Evolutionary conservation across 2,797 vertebrate genomes (phyloP).

Genomic region (Zalophus californianus): DNA sequence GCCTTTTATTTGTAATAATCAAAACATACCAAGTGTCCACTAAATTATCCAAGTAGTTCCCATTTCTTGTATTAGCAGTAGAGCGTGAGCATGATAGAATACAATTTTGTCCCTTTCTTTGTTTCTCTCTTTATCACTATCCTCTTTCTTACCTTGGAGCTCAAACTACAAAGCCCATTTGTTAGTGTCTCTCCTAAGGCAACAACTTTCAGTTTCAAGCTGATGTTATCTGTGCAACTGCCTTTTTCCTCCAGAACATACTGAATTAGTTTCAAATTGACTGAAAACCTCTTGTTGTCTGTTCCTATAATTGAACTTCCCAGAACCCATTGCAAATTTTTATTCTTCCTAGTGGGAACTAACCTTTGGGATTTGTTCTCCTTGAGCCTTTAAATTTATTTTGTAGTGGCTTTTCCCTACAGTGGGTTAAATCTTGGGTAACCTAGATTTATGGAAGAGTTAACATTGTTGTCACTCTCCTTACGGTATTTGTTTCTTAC

Average conservation of each 20-base stretch:
- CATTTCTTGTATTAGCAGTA: not conserved
- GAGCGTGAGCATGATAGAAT: not conserved
- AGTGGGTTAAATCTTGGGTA: slow-evolving; percentile 49
- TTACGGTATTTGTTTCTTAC: slow-evolving; percentile 4
- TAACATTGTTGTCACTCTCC: slow-evolving; percentile 30
- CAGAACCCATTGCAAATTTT: slow-evolving; percentile 57
- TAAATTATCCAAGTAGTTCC: not conserved
- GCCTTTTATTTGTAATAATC: slow-evolving; percentile 34
- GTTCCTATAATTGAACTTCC: slow-evolving; percentile 78
- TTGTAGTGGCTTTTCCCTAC: not conserved
- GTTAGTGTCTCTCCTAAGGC: slow-evolving; percentile 69
- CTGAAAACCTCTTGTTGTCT: slow-evolving; percentile 75
- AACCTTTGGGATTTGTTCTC: slow-evolving; percentile 69
- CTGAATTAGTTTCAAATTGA: slow-evolving; percentile 76
- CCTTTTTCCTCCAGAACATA: slow-evolving; percentile 63
- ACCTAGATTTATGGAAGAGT: slow-evolving; percentile 60
- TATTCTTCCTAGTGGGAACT: slow-evolving; percentile 44
- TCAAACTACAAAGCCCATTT: slow-evolving; percentile 69
- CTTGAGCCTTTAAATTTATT: slow-evolving; percentile 66
- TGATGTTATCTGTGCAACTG: slow-evolving; percentile 76
- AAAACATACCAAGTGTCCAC: not conserved
- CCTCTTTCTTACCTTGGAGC: slow-evolving; percentile 38
- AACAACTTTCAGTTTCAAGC: slow-evolving; percentile 61
- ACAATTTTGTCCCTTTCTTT: slow-evolving; percentile 66
- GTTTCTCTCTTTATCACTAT: slow-evolving; percentile 71